Base-by-base conservation (phyloP, 2,888 invertebrate species). In the Scaptomyza caliginosa region DNA sequence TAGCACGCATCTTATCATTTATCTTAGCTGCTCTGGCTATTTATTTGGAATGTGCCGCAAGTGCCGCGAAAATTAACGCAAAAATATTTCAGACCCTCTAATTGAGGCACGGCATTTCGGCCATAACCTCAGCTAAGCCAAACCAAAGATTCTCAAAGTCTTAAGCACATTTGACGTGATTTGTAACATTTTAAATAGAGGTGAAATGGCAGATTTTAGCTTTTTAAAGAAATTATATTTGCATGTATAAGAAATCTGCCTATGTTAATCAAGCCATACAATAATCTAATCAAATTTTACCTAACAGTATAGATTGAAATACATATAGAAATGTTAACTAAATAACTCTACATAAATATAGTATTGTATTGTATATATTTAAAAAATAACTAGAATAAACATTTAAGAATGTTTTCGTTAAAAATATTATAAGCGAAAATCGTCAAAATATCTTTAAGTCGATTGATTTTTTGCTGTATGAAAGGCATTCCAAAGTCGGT, bases 1-100 rank as follows among this genome's bases (percentile, higher is more conserved):
- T 26, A 52, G 19, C 49, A 66, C 42, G 19, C 55, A 73, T 72
- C 78, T 82, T 80, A 85, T 85, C 83, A 80, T 80, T 80, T 80
- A 82, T 80, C 86, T 79, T 80, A 67, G 64, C 58, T 73, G 75
- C 66, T 64, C 62, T 73, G 62, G 67, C 70, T 76, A 63, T 72
- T 72, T 69, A 75, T 83, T 72, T 80, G 79, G 86, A 86, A 81
- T 81, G 81, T 81, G 81, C 81, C 81, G 81, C 81, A 81, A 81
- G 81, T 81, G 81, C 81, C 81, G 81, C 81, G 71, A 82, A 80
- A 80, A 85, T 80, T 80, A 80, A 80, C 83, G 80, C 80, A 82
- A 75, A 75, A 78, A 66, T 79, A 67, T 75, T 34, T 16, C 34
- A 39, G 55, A 67, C 63, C 64, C 60, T 76, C 73, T 80, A 80